A percentile compares a stretch with the other conserved stretches of the same genome.
phyloP scores from a whole-genome alignment of 2,888 invertebrate species.

The Panzeria rudis region DNA sequence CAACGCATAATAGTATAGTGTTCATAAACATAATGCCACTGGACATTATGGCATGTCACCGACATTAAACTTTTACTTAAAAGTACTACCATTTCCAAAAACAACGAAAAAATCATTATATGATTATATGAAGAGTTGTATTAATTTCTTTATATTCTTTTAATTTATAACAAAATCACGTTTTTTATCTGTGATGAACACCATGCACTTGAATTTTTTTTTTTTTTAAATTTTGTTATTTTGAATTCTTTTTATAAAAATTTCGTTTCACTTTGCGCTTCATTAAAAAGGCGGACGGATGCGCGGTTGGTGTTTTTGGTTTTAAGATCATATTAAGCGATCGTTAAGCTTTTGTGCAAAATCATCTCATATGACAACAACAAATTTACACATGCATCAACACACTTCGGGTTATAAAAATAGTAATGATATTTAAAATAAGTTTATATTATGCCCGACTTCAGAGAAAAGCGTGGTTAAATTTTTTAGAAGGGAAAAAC shows the following conservation, averaged over 20 bases:
- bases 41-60: too few relatives aligned
- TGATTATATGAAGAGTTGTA: not conserved
- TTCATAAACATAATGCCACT: too few relatives aligned
- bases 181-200: constrained; percentile 60
- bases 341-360: constrained; percentile 61
- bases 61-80: too few relatives aligned
- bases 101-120: too few relatives aligned
- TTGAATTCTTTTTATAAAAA: constrained; percentile 65
- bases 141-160: constrained; percentile 23
- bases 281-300: constrained; percentile 83
- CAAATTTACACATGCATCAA: constrained; percentile 79
- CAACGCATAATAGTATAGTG: too few relatives aligned
- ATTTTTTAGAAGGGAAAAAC: too few relatives aligned
- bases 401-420: constrained; percentile 8
- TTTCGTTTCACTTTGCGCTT: constrained; percentile 83
- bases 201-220: constrained; percentile 28
- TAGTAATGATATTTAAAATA: not conserved
- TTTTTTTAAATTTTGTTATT: not conserved
- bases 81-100: too few relatives aligned
- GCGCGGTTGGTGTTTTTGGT: constrained; percentile 75
- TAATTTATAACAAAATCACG: constrained; percentile 32
- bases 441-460: too few relatives aligned
- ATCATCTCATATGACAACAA: constrained; percentile 76
- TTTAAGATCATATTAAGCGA: constrained; percentile 45
- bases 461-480: too few relatives aligned